Evolutionary conservation across 1,140 invertebrate genomes (phyloP).

Genomic region (Drosophila malerkotliana): DNA sequence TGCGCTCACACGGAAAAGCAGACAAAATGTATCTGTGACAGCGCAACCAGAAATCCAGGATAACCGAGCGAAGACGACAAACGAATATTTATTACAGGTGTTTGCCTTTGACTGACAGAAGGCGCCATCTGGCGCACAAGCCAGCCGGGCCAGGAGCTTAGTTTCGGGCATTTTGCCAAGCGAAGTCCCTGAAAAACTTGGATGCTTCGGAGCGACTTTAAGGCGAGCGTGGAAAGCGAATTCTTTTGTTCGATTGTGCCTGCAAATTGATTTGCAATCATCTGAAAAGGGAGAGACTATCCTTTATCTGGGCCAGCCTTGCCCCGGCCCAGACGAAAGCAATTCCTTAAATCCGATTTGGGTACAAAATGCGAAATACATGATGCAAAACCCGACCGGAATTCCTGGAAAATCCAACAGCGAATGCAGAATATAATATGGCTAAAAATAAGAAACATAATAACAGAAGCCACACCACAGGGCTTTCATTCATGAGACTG

Average conservation of each 20-base stretch:
- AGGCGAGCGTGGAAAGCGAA: not conserved
- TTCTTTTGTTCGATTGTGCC: conserved; percentile 35
- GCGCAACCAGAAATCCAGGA: conserved; percentile 66
- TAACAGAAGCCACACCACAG: conserved; percentile 12
- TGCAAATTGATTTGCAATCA: conserved; percentile 46
- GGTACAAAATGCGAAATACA: conserved; percentile 7
- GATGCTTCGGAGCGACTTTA: conserved; percentile 23
- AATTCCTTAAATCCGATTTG: conserved; percentile 41
- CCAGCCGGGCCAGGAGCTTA: conserved; percentile 11
- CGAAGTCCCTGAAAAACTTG: conserved; percentile 2
- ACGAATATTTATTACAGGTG: conserved; percentile 82
- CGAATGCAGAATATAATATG: conserved; percentile 3
- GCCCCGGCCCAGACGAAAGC: conserved; percentile 10
- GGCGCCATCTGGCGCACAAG: conserved; percentile 45
- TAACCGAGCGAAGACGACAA: conserved; percentile 75
- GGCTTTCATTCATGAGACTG: conserved; percentile 7
- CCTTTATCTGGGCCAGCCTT: conserved; percentile 29
- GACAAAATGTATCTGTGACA: conserved; percentile 74
- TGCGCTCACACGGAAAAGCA: conserved; percentile 76
- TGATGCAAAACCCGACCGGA: conserved; percentile 17
- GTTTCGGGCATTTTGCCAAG: conserved; percentile 8
- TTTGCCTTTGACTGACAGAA: conserved; percentile 79
- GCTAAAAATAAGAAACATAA: conserved; percentile 45
- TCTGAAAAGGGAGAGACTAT: conserved; percentile 3
- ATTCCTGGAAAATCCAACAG: conserved; percentile 33